A percentile compares a stretch with the other conserved stretches of the same genome.
Evolutionary conservation across 2,113 vertebrate genomes (phyloP).

Genomic region (Chrysemys picta): DNA sequence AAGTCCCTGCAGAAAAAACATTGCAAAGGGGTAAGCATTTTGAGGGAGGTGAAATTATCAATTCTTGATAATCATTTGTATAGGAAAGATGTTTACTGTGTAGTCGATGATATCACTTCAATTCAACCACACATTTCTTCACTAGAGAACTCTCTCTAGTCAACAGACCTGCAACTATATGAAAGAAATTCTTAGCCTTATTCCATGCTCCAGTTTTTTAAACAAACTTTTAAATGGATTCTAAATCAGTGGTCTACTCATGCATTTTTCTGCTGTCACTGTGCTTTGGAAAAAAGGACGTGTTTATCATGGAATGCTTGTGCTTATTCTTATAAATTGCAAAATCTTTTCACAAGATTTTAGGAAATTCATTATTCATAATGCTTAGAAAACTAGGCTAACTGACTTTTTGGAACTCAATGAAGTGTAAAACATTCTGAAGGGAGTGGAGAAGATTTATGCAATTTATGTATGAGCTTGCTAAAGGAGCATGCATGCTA

Average conservation of each 20-base stretch:
- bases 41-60: not conserved
- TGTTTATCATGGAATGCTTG: not conserved
- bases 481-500: not conserved
- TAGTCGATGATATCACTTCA: not conserved
- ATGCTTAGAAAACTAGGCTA: not conserved
- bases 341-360: not conserved
- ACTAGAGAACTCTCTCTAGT: not conserved
- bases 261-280: not conserved
- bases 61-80: not conserved
- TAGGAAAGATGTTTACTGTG: not conserved
- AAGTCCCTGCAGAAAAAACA: constrained; percentile 81
- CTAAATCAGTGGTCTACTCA: not conserved
- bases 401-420: not conserved
- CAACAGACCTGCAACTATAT: not conserved
- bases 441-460: not conserved
- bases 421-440: not conserved
- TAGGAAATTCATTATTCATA: not conserved
- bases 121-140: not conserved
- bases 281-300: not conserved
- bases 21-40: constrained; percentile 86
- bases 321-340: not conserved
- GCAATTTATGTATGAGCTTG: not conserved
- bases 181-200: not conserved
- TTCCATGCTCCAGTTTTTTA: not conserved
- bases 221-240: not conserved